phyloP scores from a whole-genome alignment of 2,797 vertebrate species.

The Leptatherina wallacei region DNA sequence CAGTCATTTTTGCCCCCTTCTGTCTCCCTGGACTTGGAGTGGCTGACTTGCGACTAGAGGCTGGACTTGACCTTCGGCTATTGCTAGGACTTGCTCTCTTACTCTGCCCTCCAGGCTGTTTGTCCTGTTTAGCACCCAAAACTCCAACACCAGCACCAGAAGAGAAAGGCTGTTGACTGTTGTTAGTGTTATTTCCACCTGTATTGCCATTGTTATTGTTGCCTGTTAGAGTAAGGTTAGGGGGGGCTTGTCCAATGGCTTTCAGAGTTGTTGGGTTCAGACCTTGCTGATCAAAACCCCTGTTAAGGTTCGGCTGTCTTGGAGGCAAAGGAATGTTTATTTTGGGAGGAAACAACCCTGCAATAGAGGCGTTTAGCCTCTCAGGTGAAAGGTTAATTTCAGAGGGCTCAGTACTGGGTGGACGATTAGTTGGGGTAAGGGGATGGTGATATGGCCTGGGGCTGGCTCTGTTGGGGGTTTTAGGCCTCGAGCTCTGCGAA shows the following conservation, averaged over 20 bases:
- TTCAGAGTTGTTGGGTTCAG: constrained; percentile 98
- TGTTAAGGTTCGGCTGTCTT: constrained; percentile 90
- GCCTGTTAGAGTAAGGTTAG: constrained; percentile 84
- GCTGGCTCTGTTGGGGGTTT: constrained; percentile 97
- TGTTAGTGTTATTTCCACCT: constrained; percentile 83
- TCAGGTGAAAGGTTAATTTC: constrained; percentile 99
- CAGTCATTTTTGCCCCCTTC: constrained; percentile 89
- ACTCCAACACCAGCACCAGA: constrained; percentile 84
- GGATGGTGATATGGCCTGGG: constrained; percentile 97
- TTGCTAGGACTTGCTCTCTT: constrained; percentile 96
- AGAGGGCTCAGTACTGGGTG: constrained; percentile 97
- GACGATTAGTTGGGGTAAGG: constrained; percentile 96
- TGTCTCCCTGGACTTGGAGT: constrained; percentile 96
- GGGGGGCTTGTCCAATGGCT: constrained; percentile 97
- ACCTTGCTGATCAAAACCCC: constrained; percentile 98
- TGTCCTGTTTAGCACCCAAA: constrained; percentile 88
- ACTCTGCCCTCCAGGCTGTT: constrained; percentile 86
- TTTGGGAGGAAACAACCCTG: constrained; percentile 97
- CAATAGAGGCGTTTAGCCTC: constrained; percentile 97
- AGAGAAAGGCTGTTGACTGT: constrained; percentile 79
- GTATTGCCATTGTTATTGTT: constrained; percentile 81
- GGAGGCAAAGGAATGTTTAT: constrained; percentile 99
- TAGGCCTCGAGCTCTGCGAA: constrained; percentile 95
- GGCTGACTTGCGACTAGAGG: constrained; percentile 93
- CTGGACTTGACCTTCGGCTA: constrained; percentile 94